Evolutionary conservation across 2,113 vertebrate genomes (phyloP).

Genomic region (Triplophysa dalaica): DNA sequence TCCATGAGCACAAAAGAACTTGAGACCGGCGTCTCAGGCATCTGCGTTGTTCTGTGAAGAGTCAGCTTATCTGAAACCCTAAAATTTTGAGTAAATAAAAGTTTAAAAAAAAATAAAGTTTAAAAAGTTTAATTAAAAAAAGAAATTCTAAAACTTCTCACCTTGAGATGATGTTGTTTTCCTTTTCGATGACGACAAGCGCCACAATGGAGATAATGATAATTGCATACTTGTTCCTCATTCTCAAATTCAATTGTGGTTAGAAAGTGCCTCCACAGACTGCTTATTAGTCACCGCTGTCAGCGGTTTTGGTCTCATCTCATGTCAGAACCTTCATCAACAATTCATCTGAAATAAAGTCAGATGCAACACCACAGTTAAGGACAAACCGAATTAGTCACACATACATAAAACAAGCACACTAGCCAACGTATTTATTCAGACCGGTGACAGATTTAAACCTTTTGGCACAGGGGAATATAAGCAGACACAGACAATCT

Average conservation of each 20-base stretch:
- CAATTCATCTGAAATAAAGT: constrained; percentile 32
- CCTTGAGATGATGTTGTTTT: constrained; percentile 96
- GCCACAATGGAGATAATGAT: constrained; percentile 85
- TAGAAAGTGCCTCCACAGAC: constrained; percentile 51
- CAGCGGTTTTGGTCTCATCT: constrained; percentile 30
- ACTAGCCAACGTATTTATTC: constrained; percentile 15
- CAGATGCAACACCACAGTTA: neutral
- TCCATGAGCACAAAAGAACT: constrained; percentile 39
- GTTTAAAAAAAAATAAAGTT: too few species aligned
- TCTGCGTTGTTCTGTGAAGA: constrained; percentile 76
- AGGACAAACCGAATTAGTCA: neutral
- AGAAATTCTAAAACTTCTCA: constrained; percentile 68
- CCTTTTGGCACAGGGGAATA: constrained; percentile 35
- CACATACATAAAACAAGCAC: neutral
- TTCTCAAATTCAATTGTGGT: constrained; percentile 68
- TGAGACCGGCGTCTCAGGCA: constrained; percentile 61
- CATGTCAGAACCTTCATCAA: constrained; percentile 35
- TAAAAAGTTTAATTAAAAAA: neutral
- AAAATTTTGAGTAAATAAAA: constrained; percentile 36
- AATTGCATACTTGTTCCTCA: constrained; percentile 89
- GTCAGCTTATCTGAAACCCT: constrained; percentile 90
- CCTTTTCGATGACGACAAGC: constrained; percentile 91
- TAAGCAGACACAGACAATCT: constrained; percentile 39
- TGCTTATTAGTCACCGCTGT: constrained; percentile 19
- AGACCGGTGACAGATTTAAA: constrained; percentile 31